Evolutionary conservation across 2,113 vertebrate species (phyloP).

Genomic region (Ophiodon elongatus): DNA sequence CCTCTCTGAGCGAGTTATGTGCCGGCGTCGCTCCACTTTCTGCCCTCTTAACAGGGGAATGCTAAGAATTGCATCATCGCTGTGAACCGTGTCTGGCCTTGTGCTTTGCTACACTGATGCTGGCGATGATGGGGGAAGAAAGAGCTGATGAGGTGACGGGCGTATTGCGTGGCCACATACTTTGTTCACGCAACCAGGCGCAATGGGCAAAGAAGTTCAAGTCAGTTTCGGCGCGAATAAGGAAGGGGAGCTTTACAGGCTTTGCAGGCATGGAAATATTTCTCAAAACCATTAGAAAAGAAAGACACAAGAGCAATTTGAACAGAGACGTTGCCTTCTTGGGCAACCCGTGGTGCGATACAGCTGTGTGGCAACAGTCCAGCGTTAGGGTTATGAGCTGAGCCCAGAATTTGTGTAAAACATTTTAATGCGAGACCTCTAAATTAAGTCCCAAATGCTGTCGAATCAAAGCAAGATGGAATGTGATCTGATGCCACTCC

Average conservation of each 20-base stretch:
- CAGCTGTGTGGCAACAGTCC: not conserved
- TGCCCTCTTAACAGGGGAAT: not conserved
- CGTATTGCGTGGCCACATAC: not conserved
- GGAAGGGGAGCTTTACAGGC: too few relatives aligned
- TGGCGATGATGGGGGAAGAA: not conserved
- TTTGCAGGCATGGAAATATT: not conserved
- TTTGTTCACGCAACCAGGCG: not conserved
- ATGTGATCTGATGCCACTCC: conserved; percentile 9
- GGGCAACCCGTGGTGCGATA: not conserved
- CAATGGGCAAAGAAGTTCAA: not conserved
- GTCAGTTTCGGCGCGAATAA: not conserved
- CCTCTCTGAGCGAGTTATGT: conserved; percentile 43
- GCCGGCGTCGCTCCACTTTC: conserved; percentile 25
- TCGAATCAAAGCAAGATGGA: not conserved
- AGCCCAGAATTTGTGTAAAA: not conserved
- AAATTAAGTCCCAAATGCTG: not conserved
- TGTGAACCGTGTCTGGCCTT: not conserved
- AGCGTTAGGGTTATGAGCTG: not conserved
- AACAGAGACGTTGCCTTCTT: not conserved
- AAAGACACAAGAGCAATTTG: not conserved
- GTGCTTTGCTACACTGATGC: not conserved
- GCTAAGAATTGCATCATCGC: not conserved
- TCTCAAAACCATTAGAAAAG: not conserved
- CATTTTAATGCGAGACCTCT: not conserved
- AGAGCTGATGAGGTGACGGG: not conserved